Evolutionary conservation across 2,888 invertebrate genomes (phyloP).

Genomic region (Dasysyrphus tricinctus): DNA sequence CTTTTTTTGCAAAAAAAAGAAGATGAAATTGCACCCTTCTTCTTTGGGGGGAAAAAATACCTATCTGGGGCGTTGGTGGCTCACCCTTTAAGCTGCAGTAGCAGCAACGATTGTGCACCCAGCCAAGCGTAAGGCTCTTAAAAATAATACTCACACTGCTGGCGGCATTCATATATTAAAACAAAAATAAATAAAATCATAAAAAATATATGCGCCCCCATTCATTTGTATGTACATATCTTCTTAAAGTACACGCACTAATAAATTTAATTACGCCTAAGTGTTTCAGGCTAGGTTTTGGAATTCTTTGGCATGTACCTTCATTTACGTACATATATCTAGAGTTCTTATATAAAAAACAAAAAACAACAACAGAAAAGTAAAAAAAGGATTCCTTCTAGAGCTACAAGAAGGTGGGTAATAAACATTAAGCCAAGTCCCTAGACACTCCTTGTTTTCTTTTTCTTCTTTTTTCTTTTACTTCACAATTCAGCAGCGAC

Average conservation of each 20-base stretch:
- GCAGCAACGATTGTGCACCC: constrained; percentile 12
- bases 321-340: not conserved
- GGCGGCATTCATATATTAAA: not conserved
- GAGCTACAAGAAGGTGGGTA: constrained; percentile 14
- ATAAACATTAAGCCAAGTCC: constrained; percentile 58
- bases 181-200: constrained; percentile 19
- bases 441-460: constrained; percentile 61
- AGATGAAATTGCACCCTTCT: constrained; percentile 17
- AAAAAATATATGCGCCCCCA: constrained; percentile 12
- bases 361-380: not conserved
- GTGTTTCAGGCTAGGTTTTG: constrained; percentile 58
- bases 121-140: constrained; percentile 21
- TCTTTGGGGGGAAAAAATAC: not conserved
- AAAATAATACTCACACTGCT: constrained; percentile 13
- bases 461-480: not conserved
- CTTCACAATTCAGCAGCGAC: constrained; percentile 13
- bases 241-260: constrained; percentile 68
- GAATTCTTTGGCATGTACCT: not conserved
- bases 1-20: constrained; percentile 1
- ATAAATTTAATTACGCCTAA: constrained; percentile 71
- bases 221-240: constrained; percentile 31
- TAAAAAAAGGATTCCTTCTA: constrained; percentile 24
- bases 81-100: constrained; percentile 1
- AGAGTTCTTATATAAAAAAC: not conserved
- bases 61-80: constrained; percentile 5